phyloP scores from a whole-genome alignment of 2,797 vertebrate species.

The Gallinago nigripennis region DNA sequence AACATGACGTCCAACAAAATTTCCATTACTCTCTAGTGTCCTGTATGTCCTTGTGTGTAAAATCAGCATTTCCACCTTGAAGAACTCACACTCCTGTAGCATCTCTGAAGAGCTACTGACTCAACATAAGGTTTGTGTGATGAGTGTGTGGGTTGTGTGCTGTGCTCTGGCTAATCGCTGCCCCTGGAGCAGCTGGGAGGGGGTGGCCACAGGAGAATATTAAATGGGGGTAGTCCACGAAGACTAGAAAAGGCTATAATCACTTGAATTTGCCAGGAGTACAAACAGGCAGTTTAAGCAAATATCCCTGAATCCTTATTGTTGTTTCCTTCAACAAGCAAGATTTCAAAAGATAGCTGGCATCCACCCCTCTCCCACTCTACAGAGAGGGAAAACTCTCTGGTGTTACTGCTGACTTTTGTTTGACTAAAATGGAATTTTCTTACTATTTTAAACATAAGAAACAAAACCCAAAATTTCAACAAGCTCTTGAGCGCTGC shows the following conservation, averaged over 20 bases:
- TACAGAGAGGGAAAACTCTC: background rate
- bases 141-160: background rate
- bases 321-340: background rate
- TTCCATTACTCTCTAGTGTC: background rate
- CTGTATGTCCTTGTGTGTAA: background rate
- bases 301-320: background rate
- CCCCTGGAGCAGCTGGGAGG: background rate
- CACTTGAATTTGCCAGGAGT: background rate
- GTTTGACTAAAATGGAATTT: background rate
- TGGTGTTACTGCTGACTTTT: background rate
- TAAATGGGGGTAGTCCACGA: background rate
- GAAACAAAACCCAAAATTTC: background rate
- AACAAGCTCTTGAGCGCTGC: background rate
- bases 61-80: background rate
- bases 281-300: background rate
- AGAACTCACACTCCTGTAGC: background rate
- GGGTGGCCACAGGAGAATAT: background rate
- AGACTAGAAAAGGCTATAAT: background rate
- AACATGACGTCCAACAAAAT: background rate
- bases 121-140: background rate
- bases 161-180: background rate
- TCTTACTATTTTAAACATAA: constrained; percentile 17
- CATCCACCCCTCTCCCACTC: background rate
- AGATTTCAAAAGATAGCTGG: background rate
- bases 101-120: background rate